Evolutionary conservation across 2,113 vertebrate species (phyloP), one percentile per base, ranked within the genome.

Genomic region (Girardinichthys multiradiatus): DNA sequence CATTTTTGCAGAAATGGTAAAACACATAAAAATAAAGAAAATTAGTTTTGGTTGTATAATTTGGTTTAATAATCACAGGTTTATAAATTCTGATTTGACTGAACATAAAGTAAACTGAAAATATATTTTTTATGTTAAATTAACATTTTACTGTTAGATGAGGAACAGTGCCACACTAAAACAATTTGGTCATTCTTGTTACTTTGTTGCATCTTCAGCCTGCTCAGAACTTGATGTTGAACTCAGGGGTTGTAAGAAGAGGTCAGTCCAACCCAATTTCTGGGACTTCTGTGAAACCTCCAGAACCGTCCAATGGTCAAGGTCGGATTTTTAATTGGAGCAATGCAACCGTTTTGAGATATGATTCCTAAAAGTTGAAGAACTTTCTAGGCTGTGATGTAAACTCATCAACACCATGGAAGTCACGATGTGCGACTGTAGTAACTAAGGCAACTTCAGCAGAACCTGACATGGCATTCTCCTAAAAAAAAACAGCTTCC

Each of bases 371-470:
- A 15, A 19, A 14, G 10, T 28, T 27, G 48, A 60, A 12, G 19
- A 29, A 2, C 33, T 30, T 17, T 35, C 17, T 27, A 64, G 30
- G 33, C 14, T 75, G 59, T 29, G 61, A 70, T 76, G 68, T 71
- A 74, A 86, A 78, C 71, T 78, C 62, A 42, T 33, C 27, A 37
- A 72, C 68, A 30, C 31, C n/a, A 6, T 37, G 57, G 68, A 26
- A n/a, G 61, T 6, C 26, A 68, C 61, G 11, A 76, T 17, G 42
- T 14, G 28, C 33, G n/a, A 79, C 30, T 21, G 31, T 66, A 72
- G 58, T 64, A 78, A 86, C 82, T 84, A 90, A 92, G 90, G 90
- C 86, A 85, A 83, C 82, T 86, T 79, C 76, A 82, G 78, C 64
- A 81, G 81, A 67, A 65, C 69, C 48, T 24, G 65, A 69, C 57